Evolutionary conservation across 2,797 vertebrate species (phyloP), one percentile per base, ranked within the genome.

Genomic region (Lepus oiostolus): DNA sequence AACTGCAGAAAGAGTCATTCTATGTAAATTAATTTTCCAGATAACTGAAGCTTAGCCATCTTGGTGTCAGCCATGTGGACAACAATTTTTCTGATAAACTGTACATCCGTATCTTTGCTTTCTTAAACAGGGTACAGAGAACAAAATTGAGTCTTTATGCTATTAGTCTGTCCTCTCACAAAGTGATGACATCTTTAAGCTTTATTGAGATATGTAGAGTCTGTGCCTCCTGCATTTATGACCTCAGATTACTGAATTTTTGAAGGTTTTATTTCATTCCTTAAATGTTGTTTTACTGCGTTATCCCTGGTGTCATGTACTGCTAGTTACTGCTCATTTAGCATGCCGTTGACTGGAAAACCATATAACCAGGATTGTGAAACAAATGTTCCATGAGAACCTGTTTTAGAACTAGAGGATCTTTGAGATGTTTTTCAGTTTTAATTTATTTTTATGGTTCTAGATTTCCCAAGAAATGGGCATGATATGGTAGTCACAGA

Each of bases 11-110:
- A 62, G 47, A 75, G 72, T 83, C 67, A 30, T 58, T 52, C 74
- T 68, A 32, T 38, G 74, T 90, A 88, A 94, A 72, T 94, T 88
- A 90, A 88, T 92, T 95, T 95, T 95, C 83, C 72, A 71, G 62
- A 24, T 90, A 94, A 71, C 94, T 76, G 94, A 96, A 93, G 86
- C 83, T 90, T 65, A 93, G 86, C 90, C 14, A 2, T 88, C 74
- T 50, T 4, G 5, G 62, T 83, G 30, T 74, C 76, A 75, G 26
- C 54, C 58, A 52, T 3, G 54, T 84, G 82, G 83, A 90, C 28
- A 47, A 75, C 54, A 52, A 38, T 52, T 85, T 88, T 75, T 88
- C 85, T 5, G 28, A 62, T 71, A 42, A 75, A 81, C 26, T 76
- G 72, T 8, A 42, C 10, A 16, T 42, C 6, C 6, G 42, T 52